Evolutionary conservation across 2,113 vertebrate genomes (phyloP), one percentile per base, ranked within the genome.

Genomic region (Callaeas wilsoni): DNA sequence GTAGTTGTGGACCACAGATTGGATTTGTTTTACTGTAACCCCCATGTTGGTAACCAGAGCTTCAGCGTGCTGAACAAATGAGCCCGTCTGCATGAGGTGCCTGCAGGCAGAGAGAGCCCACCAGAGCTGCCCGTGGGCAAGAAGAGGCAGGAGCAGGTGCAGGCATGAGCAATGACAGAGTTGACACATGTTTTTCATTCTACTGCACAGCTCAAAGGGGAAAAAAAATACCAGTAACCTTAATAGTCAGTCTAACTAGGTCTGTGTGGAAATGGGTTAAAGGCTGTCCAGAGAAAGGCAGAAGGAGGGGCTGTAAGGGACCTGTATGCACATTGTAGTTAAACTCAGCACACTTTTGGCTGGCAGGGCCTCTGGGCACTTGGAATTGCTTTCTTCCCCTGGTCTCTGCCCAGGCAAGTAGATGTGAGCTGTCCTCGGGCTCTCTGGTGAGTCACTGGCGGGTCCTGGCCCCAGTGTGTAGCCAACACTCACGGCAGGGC

Each of bases 151-250:
- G 16, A 76, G 30, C 56, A 77, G 53, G 33, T 46, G 64, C 53
- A 46, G 26, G 17, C 60, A 55, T 0, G 0, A 84, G 22, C 47
- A 81, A 50, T 0, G 0, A 19, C 46, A 39, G 26, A 35, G 22
- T 5, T 56, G 70, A 44, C 5, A 0, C 7, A 0, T 7, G 1
- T 3, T 78, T 82, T 79, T n/a, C 27, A 49, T 85, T 68, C 44
- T 35, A 9, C 13, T 69, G 35, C 1, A 2, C 30, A 41, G 16
- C 35, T 64, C 29, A 79, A 76, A 80, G 41, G 32, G 44, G 1
- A 49, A 22, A 14, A 26, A 79, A 60, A 19, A 7, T 10, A 37
- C 0, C 47, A 27, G 56, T 47, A 59, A 62, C 22, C 12, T 29
- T 56, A n/a, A 50, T 8, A 70, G 68, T 25, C 7, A 3, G 12